phyloP scores from a whole-genome alignment of 2,797 vertebrate species.

The Xiphorhynchus erythropygius region DNA sequence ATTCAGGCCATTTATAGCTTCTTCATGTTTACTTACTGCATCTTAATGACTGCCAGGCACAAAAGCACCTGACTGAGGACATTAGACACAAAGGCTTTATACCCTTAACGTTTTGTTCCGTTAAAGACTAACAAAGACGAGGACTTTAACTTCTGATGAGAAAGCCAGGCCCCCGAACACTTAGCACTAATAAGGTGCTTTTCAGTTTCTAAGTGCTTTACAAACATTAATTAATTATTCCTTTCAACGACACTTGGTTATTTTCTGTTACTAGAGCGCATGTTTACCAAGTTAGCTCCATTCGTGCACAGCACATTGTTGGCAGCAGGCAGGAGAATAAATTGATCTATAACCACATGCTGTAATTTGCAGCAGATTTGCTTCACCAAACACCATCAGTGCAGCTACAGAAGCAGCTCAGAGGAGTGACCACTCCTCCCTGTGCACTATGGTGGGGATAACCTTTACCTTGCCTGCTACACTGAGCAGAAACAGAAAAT shows the following conservation, averaged over 20 bases:
- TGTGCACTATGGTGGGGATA: not conserved
- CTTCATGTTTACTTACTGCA: conserved; percentile 18
- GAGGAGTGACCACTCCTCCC: conserved; percentile 43
- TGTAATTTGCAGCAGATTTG: conserved; percentile 66
- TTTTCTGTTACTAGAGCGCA: conserved; percentile 25
- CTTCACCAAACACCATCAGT: conserved; percentile 45
- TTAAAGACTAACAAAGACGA: not conserved
- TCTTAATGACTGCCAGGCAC: not conserved
- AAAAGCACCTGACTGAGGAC: not conserved
- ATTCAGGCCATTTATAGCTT: conserved; percentile 13
- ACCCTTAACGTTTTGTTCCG: not conserved
- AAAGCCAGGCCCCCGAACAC: not conserved
- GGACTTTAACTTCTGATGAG: not conserved
- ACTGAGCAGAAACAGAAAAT: not conserved
- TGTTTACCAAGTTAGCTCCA: conserved; percentile 53
- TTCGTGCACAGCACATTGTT: conserved; percentile 35
- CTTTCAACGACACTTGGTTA: conserved; percentile 44
- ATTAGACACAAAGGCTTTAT: not conserved
- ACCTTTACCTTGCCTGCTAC: conserved; percentile 8
- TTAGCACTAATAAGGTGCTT: conserved; percentile 48
- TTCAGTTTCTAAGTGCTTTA: conserved; percentile 51
- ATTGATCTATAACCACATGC: conserved; percentile 59
- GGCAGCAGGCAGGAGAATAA: conserved; percentile 54
- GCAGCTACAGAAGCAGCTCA: not conserved
- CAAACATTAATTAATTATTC: conserved; percentile 69